phyloP scores from a whole-genome alignment of 2,797 vertebrate genomes.

The Enteromius anoplus region DNA sequence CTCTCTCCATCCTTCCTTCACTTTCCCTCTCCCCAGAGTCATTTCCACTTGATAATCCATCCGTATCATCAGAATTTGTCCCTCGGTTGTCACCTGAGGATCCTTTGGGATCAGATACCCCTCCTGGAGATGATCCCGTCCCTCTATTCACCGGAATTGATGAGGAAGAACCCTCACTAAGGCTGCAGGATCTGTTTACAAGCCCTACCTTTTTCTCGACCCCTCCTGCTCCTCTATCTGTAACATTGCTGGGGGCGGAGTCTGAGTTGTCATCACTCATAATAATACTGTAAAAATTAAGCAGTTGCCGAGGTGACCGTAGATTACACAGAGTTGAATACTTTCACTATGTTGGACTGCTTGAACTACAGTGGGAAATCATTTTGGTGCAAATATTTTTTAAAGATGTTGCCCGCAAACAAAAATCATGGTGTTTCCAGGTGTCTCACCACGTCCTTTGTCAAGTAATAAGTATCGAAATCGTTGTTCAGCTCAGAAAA shows the following conservation, averaged over 20 bases:
- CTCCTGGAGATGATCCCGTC: conserved; percentile 67
- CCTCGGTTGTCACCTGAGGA: conserved; percentile 65
- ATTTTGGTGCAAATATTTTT: conserved; percentile 49
- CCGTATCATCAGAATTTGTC: conserved; percentile 81
- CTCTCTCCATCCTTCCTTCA: conserved; percentile 71
- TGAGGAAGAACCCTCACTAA: conserved; percentile 50
- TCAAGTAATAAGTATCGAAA: conserved; percentile 18
- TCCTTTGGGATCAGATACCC: conserved; percentile 62
- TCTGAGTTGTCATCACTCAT: conserved; percentile 83
- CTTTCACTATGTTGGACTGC: conserved; percentile 74
- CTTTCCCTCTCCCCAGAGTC: conserved; percentile 85
- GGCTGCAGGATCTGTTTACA: conserved; percentile 52
- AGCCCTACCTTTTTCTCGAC: conserved; percentile 61
- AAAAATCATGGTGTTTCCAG: background rate
- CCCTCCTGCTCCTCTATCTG: conserved; percentile 68
- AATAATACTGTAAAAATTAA: conserved; percentile 69
- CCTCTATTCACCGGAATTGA: conserved; percentile 53
- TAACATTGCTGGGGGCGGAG: conserved; percentile 71
- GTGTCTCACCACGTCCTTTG: background rate
- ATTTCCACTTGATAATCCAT: conserved; percentile 87
- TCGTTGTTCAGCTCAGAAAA: conserved; percentile 27
- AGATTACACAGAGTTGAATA: background rate
- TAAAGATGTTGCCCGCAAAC: background rate
- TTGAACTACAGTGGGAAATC: conserved; percentile 56
- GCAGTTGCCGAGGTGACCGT: conserved; percentile 48